Evolutionary conservation across 2,888 invertebrate species (phyloP), one percentile per base, ranked within the genome.

Genomic region (Julus scandinavius): DNA sequence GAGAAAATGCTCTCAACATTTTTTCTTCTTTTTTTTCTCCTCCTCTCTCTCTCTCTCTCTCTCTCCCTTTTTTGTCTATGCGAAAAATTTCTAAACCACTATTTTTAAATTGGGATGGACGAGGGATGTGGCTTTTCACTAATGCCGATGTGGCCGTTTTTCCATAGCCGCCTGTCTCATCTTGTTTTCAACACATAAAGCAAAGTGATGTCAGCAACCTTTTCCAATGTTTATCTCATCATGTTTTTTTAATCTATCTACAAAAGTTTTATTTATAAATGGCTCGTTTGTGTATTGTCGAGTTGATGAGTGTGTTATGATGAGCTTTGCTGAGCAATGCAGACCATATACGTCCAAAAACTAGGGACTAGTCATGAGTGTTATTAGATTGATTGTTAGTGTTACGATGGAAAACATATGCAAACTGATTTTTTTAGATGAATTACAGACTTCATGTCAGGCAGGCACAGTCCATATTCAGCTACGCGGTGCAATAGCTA

Each of bases 81-180:
- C 20, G 6, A 13, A 54, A 72, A 29, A 72, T 45, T 72, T 72
- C 63, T 7, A 17, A 63, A 63, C n/a, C 63, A n/a, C 17, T 63
- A 20, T 72, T 72, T 72, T 72, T 72, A 72, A 72, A 72, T 72
- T 72, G 63, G 63, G 63, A 72, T 72, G 63, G 63, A 72, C n/a
- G 63, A 72, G 63, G 63, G 63, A 72, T 72, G 63, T 72, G n/a
- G 20, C n/a, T 72, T 72, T 29, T 72, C 63, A 72, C 63, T 72
- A 45, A 6, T 20, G 63, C 63, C 9, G 20, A 17, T 20, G 63
- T 72, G 63, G 9, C 63, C n/a, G 63, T 72, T 29, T 72, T 20
- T 29, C 20, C 20, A 72, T 45, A 72, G 20, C 63, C 63, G 63
- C 63, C 63, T 72, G 63, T 72, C 20, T 20, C 63, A 72, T 72